Evolutionary conservation across 2,113 vertebrate genomes (phyloP), one percentile per base, ranked within the genome.

Genomic region (Siphamia tubifer): DNA sequence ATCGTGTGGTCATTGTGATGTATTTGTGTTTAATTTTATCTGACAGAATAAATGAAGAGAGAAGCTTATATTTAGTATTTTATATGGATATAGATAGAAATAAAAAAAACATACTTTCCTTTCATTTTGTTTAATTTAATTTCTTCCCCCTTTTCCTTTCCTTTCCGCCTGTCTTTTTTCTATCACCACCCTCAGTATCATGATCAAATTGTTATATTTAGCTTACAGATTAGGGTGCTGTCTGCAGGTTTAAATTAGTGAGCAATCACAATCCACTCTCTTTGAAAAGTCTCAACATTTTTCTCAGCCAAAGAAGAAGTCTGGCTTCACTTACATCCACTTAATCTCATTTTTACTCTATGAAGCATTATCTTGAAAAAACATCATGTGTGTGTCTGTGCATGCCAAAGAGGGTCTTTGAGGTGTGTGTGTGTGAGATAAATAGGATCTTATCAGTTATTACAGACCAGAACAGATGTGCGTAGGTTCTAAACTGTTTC

Each of bases 201-300:
- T 51, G 39, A 74, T 70, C 20, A 54, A 53, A 58, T 28, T 60
- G 34, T 44, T 69, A 69, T 66, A 62, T 83, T 75, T 73, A 79
- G 67, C 30, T 15, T 34, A 19, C 15, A 58, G 64, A 79, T 69
- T 73, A 45, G 13, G 9, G 6, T 8, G 3, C 32, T 55, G 40
- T 60, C 38, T 79, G 61, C 13, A 54, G 21, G 25, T 61, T 62
- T 2, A 47, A 40, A 58, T 0, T 30, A 34, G 25, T 13, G 45
- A 34, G 15, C 13, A 16, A 21, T 15, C 6, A 52, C 56, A 28
- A 15, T 23, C 1, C n/a, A 9, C 5, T 16, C 10, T 28, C 16
- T 19, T 30, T 55, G 25, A 30, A 42, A 27, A 23, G 53, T 25
- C 25, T 8, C 60, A 23, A 20, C 36, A 28, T 28, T 38, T 40